Percentiles rank a stretch among this genome's conserved stretches.
These are phyloP conservation scores for Galeruca laticollis DNA, from an alignment of 2,888 invertebrate genomes.

Conservation along the genomic window DNA sequence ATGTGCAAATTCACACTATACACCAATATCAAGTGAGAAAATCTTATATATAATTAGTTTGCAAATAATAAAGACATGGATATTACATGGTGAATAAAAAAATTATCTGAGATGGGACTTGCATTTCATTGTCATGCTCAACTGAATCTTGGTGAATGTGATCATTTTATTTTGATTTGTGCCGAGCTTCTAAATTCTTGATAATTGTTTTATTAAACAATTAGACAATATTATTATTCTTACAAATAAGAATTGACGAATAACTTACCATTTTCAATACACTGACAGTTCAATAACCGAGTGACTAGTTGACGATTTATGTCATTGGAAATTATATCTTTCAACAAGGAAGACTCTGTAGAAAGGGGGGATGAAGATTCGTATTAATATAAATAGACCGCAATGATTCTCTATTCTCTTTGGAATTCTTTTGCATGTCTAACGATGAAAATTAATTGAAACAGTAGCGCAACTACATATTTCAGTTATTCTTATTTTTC, in stretches of 20 bases:
- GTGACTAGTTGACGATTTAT: slow-evolving; percentile 2
- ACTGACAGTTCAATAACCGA: slow-evolving; percentile 17
- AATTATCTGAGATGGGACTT: too few species aligned
- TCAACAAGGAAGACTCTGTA: slow-evolving; percentile 11
- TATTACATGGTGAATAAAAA: too few species aligned
- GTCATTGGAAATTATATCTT: slow-evolving; percentile 10
- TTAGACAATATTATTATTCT: background rate
- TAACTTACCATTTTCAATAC: slow-evolving; percentile 16
- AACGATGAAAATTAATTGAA: slow-evolving; percentile 30
- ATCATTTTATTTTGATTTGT: too few species aligned
- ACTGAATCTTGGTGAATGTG: too few species aligned
- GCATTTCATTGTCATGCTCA: too few species aligned
- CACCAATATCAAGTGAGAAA: too few species aligned
- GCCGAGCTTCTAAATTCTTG: too few species aligned
- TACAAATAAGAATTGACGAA: background rate
- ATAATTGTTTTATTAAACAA: too few species aligned
- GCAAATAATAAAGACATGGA: too few species aligned
- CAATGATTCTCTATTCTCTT: slow-evolving; percentile 19
- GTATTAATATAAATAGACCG: slow-evolving; percentile 29
- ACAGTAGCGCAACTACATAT: background rate
- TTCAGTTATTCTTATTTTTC: too few species aligned
- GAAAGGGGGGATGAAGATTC: slow-evolving; percentile 26
- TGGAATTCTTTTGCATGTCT: background rate
- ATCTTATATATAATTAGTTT: too few species aligned
- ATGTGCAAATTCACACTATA: too few species aligned